Evolutionary conservation across 2,797 vertebrate genomes (phyloP), one percentile per base, ranked within the genome.

Genomic region (Apogon talboti): DNA sequence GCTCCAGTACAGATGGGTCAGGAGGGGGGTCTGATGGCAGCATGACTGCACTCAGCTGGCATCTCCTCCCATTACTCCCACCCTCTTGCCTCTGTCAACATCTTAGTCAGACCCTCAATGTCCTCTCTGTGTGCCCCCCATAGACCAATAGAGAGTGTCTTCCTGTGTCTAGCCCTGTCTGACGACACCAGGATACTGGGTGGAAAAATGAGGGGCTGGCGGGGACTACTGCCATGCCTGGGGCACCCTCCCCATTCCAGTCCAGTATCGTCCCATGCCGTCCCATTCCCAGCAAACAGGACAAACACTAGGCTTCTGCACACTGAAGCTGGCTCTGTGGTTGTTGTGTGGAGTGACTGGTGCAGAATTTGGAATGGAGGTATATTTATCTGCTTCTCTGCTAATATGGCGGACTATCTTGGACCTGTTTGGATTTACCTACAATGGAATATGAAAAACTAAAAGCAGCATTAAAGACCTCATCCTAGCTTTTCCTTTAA

Each of bases 21-120:
- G 56, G 50, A 81, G 71, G 82, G 67, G 24, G 24, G 24, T 81
- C 79, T 88, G 83, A 88, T 56, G 78, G 63, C 74, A 80, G 73
- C 24, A 84, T 91, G 91, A 92, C 92, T 91, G 83, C 69, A 86
- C 83, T 91, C 75, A 48, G 78, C 87, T 91, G 91, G 90, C 88
- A 91, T 93, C 86, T 89, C 66, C 43, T 78, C 67, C 71, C 45
- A 48, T 55, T 35, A 42, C 66, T 60, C 55, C 73, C 71, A 40
- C 49, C 63, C 64, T 57, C 52, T 68, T 28, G 24, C 57, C 72
- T 55, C 69, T 57, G 59, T 83, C 83, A 66, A 71, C 80, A 58
- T 89, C 81, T 77, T 77, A 76, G 71, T 62, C 77, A 83, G 75
- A 78, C 79, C 86, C 81, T 94, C 91, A 93, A 92, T 92, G 82